A percentile compares a stretch with the other conserved stretches of the same genome.
phyloP scores from a whole-genome alignment of 2,113 vertebrate species.

The Pachycephala philippinensis region DNA sequence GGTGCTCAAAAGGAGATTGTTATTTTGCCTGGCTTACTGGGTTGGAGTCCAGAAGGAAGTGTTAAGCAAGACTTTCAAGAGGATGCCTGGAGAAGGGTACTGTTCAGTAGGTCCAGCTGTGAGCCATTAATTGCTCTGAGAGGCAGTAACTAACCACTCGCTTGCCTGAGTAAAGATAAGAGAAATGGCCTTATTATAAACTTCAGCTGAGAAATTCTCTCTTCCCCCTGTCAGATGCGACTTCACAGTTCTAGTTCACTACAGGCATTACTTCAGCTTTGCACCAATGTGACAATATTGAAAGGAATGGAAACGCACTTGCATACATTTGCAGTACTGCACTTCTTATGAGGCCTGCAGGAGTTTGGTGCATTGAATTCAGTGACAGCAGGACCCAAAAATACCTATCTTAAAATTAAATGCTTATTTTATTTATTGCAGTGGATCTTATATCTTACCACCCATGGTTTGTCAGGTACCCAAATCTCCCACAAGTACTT shows the following conservation, averaged over 20 bases:
- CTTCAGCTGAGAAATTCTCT: neutral
- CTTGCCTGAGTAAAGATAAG: neutral
- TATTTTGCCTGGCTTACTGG: neutral
- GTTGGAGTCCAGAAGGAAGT: neutral
- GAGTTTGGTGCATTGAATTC: neutral
- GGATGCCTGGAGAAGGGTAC: neutral
- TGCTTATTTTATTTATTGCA: constrained; percentile 14
- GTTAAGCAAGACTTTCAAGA: neutral
- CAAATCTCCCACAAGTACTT: constrained; percentile 61
- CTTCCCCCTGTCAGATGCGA: neutral
- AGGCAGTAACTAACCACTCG: neutral
- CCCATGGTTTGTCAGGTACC: constrained; percentile 45
- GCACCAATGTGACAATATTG: neutral
- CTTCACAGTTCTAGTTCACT: neutral
- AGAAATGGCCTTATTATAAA: neutral
- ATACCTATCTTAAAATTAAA: neutral
- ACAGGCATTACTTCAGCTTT: neutral
- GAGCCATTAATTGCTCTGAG: neutral
- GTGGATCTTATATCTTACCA: constrained; percentile 50
- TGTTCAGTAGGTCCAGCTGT: neutral
- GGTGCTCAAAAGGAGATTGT: neutral
- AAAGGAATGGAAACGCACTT: neutral
- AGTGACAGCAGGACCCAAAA: neutral
- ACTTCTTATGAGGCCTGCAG: neutral
- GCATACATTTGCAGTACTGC: neutral